Conservation (phyloP, 2,113 vertebrate species). For the Leptobrachium ailaonicum region DNA sequence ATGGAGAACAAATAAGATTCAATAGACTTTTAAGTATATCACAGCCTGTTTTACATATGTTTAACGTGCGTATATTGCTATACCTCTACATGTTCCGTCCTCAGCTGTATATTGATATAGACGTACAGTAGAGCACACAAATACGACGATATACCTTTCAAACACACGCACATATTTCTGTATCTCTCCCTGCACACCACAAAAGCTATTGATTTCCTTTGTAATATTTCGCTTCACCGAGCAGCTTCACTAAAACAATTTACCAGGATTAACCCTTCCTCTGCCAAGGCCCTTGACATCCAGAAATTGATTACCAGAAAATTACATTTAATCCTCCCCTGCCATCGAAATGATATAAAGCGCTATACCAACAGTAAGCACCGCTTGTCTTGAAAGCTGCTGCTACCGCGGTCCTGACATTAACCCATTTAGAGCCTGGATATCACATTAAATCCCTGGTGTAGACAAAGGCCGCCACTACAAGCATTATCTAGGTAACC, state of each 20-base stretch:
- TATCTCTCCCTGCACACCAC: slow-evolving; percentile 27
- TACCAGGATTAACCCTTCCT: slow-evolving; percentile 36
- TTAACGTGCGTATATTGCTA: no score
- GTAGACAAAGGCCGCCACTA: no score
- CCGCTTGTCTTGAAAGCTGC: not conserved
- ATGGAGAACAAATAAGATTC: no score
- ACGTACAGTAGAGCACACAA: not conserved
- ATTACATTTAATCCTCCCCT: slow-evolving; percentile 8
- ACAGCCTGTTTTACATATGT: no score
- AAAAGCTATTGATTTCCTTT: slow-evolving; percentile 41
- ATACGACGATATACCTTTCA: not conserved
- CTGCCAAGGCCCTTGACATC: not conserved
- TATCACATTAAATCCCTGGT: no score
- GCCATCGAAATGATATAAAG: not conserved
- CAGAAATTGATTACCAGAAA: not conserved
- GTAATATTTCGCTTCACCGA: slow-evolving; percentile 48
- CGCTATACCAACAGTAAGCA: not conserved
- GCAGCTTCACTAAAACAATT: slow-evolving; percentile 49
- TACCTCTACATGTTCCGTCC: not conserved
- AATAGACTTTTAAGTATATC: no score
- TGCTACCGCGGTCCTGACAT: not conserved
- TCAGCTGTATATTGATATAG: not conserved
- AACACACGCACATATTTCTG: not conserved
- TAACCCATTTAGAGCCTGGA: not conserved
- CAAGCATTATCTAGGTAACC: no score